phyloP scores from a whole-genome alignment of 2,888 invertebrate genomes.

The Hoplodrina blanda region DNA sequence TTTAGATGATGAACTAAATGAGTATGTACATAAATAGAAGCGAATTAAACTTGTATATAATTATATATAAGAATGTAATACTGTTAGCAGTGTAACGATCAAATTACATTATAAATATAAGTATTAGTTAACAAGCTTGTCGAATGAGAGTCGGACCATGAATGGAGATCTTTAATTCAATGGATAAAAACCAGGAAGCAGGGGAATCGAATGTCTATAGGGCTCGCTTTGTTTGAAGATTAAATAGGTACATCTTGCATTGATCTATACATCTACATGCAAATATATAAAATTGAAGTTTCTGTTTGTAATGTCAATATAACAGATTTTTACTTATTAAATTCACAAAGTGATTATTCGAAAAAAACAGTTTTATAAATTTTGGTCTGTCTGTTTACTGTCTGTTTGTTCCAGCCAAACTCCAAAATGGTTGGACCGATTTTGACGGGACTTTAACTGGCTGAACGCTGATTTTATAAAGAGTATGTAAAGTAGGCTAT shows the following conservation, averaged over 20 bases:
- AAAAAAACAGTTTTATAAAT: no score
- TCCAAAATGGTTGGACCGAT: no score
- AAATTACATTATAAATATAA: constrained; percentile 56
- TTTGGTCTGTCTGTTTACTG: no score
- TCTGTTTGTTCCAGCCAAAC: no score
- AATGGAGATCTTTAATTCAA: constrained; percentile 57
- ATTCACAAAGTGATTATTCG: no score
- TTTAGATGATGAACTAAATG: constrained; percentile 51
- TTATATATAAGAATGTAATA: constrained; percentile 39
- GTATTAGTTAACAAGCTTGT: constrained; percentile 50
- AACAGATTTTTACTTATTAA: no score
- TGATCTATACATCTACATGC: no score
- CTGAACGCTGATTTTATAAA: no score
- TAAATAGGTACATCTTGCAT: constrained; percentile 31
- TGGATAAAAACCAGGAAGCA: constrained; percentile 61
- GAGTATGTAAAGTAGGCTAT: no score
- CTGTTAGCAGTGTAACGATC: constrained; percentile 52
- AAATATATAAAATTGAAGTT: no score
- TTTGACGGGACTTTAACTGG: no score
- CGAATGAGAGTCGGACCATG: constrained; percentile 35
- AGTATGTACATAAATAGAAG: constrained; percentile 34
- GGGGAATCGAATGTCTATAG: constrained; percentile 29
- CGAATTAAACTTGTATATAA: constrained; percentile 43
- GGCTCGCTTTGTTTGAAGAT: constrained; percentile 43
- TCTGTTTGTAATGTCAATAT: no score